Percentiles rank a stretch among this genome's conserved stretches.
Conservation (phyloP, 2,888 invertebrate species). For the Nemurella pictetii region DNA sequence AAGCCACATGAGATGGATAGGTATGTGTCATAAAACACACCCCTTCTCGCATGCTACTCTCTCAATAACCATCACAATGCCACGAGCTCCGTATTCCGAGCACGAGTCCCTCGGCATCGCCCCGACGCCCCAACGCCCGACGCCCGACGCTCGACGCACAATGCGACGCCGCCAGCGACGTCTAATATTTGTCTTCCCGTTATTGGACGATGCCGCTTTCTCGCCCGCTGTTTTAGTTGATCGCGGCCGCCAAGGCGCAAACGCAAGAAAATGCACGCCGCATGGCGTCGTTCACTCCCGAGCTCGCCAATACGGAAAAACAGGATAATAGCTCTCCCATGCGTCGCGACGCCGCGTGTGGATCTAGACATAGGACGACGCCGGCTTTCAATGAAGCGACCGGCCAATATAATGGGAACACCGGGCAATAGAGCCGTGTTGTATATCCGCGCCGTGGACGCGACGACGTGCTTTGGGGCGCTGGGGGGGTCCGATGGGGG, state of each 20-base stretch:
- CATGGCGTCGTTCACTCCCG: neutral
- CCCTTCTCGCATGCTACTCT: neutral
- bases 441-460: no score
- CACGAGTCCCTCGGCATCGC: neutral
- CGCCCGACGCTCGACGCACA: slow-evolving; percentile 16
- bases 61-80: neutral
- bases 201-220: slow-evolving; percentile 36
- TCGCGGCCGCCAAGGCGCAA: neutral
- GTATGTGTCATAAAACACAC: neutral
- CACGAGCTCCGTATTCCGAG: neutral
- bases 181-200: slow-evolving; percentile 41
- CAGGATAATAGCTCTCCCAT: neutral
- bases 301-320: slow-evolving; percentile 18
- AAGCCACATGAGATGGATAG: neutral
- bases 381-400: neutral
- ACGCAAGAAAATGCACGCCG: neutral
- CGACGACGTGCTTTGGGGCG: no score
- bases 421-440: neutral
- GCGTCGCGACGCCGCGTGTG: neutral
- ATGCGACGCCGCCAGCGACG: slow-evolving; percentile 35
- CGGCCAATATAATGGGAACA: slow-evolving; percentile 14
- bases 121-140: neutral
- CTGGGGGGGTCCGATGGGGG: no score
- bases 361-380: neutral
- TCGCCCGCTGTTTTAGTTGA: slow-evolving; percentile 15